Percentiles rank a stretch among this genome's conserved stretches.
phyloP scores from a whole-genome alignment of 92 coral and sea anemone species.

The Porites cylindrica region DNA sequence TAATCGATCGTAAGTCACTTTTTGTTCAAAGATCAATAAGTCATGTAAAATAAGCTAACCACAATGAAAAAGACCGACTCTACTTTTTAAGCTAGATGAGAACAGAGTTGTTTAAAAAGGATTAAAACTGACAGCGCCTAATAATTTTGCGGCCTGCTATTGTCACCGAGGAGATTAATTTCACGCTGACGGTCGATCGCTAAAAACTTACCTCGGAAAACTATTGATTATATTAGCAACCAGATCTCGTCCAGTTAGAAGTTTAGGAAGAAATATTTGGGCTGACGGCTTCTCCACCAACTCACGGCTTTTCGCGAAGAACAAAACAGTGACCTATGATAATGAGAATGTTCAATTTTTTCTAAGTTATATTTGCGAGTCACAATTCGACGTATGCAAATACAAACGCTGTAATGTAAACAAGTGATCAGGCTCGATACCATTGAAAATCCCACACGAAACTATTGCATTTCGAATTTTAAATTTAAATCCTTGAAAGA shows the following conservation, averaged over 20 bases:
- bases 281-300: constrained; percentile 77
- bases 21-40: neutral
- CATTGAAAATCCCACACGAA: constrained; percentile 5
- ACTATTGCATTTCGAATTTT: neutral
- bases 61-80: neutral
- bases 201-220: constrained; percentile 78
- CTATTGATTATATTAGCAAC: constrained; percentile 55
- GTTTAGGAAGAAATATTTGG: constrained; percentile 61
- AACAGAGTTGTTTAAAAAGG: neutral
- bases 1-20: neutral
- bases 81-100: neutral
- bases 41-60: neutral
- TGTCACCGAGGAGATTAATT: constrained; percentile 30
- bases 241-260: constrained; percentile 62
- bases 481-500: neutral
- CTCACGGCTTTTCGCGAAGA: constrained; percentile 98
- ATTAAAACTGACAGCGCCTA: constrained; percentile 9
- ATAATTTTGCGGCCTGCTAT: constrained; percentile 3
- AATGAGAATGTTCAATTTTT: neutral
- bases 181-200: neutral
- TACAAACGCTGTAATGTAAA: constrained; percentile 12
- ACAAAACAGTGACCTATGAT: constrained; percentile 81
- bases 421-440: constrained; percentile 5
- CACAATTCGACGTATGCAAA: constrained; percentile 23
- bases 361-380: neutral